phyloP scores from a whole-genome alignment of 2,888 invertebrate genomes.

The Noctua janthina region DNA sequence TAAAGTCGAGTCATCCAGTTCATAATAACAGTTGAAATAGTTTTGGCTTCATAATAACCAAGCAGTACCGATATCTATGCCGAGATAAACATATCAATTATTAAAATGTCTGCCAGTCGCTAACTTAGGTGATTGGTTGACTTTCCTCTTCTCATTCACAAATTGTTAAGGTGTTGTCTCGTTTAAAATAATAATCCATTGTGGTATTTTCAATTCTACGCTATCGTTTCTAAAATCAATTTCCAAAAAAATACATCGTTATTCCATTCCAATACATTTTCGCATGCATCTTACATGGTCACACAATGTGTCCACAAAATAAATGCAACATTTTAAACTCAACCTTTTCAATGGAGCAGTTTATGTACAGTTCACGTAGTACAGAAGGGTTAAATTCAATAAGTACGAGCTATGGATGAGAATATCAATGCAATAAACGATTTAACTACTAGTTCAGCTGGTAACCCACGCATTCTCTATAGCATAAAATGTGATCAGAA shows the following conservation, averaged over 20 bases:
- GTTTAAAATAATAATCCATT: not conserved
- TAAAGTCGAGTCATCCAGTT: not conserved
- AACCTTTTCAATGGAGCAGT: slow-evolving; percentile 5
- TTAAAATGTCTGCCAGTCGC: not conserved
- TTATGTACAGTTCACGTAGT: not conserved
- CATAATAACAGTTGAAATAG: not conserved
- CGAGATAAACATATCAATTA: not conserved
- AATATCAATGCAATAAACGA: slow-evolving; percentile 24
- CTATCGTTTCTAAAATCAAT: not conserved
- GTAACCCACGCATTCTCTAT: not conserved
- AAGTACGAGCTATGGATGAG: not conserved
- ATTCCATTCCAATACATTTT: not conserved
- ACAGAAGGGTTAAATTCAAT: slow-evolving; percentile 20
- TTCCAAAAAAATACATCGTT: not conserved
- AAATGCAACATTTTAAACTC: slow-evolving; percentile 7
- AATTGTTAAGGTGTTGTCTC: not conserved
- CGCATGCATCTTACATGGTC: not conserved
- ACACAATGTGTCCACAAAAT: slow-evolving; percentile 1
- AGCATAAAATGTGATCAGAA: slow-evolving; percentile 11
- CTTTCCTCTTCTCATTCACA: not conserved
- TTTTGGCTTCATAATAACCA: not conserved
- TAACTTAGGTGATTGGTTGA: not conserved
- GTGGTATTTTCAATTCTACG: not conserved
- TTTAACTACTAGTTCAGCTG: slow-evolving; percentile 9
- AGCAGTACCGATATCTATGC: not conserved